Evolutionary conservation across 1,140 invertebrate genomes (phyloP).

Genomic region (Danaus melanippus): DNA sequence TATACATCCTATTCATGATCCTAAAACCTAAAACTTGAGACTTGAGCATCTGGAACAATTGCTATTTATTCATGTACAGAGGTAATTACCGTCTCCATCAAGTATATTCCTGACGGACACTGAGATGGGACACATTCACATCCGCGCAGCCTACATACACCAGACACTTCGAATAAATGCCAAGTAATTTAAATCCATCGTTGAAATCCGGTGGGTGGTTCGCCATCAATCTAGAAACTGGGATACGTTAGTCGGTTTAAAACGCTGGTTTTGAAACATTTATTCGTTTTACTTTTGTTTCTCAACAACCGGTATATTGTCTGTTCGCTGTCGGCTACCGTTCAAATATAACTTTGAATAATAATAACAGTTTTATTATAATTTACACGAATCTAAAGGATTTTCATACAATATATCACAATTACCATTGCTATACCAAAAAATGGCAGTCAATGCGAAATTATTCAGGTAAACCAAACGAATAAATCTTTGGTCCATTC

Average conservation of each 20-base stretch:
- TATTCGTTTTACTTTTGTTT: slow-evolving; percentile 18
- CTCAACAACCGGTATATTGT: too few relatives aligned
- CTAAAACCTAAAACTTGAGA: too few relatives aligned
- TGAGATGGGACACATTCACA: slow-evolving; percentile 55
- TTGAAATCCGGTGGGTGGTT: slow-evolving; percentile 54
- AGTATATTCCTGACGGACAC: slow-evolving; percentile 41
- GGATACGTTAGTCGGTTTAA: slow-evolving; percentile 28
- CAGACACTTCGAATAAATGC: slow-evolving; percentile 42
- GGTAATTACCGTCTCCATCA: slow-evolving; percentile 39
- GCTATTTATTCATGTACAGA: slow-evolving; percentile 13
- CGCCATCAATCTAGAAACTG: slow-evolving; percentile 39
- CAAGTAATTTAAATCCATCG: slow-evolving; percentile 50
- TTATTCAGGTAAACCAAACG: too few relatives aligned
- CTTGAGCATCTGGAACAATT: too few relatives aligned
- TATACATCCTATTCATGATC: too few relatives aligned
- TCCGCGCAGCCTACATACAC: slow-evolving; percentile 40
- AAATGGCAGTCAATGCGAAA: too few relatives aligned
- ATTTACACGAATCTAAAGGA: too few relatives aligned
- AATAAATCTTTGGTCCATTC: slow-evolving; percentile 5
- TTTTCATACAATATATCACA: too few relatives aligned
- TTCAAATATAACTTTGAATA: too few relatives aligned
- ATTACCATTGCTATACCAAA: too few relatives aligned
- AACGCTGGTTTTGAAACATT: slow-evolving; percentile 15
- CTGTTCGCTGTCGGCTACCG: too few relatives aligned
- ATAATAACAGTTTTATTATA: too few relatives aligned